These are phyloP conservation scores for Gadus macrocephalus DNA, from an alignment of 2,113 vertebrate genomes.

Conservation along the genomic window DNA sequence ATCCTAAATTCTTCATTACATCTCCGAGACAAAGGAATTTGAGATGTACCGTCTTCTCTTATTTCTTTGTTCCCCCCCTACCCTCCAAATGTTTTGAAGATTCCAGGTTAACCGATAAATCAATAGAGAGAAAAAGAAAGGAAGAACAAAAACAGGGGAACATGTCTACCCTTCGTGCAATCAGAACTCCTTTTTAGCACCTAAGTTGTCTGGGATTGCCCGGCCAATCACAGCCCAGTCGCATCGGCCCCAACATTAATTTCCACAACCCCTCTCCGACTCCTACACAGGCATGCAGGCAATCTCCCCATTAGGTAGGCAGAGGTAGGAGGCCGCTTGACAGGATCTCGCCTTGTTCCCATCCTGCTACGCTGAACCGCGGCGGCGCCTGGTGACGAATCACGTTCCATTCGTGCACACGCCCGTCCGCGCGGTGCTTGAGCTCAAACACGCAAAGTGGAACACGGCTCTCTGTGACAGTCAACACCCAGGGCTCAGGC, in stretches of 20 bases:
- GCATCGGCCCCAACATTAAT: slow-evolving; percentile 49
- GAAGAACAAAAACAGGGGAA: slow-evolving; percentile 31
- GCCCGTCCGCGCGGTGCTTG: slow-evolving; percentile 22
- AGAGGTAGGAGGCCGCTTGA: slow-evolving; percentile 71
- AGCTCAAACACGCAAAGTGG: slow-evolving; percentile 64
- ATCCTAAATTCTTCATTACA: slow-evolving; percentile 75
- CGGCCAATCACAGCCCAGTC: slow-evolving; percentile 48
- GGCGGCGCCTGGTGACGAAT: slow-evolving; percentile 64
- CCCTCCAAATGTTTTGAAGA: slow-evolving; percentile 49
- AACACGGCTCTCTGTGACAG: slow-evolving; percentile 46
- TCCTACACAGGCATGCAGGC: slow-evolving; percentile 77
- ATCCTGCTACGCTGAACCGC: slow-evolving; percentile 50
- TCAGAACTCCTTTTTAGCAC: slow-evolving; percentile 61
- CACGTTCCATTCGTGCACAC: slow-evolving; percentile 65
- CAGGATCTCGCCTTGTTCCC: slow-evolving; percentile 67
- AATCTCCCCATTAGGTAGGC: slow-evolving; percentile 78
- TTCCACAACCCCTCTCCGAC: slow-evolving; percentile 73
- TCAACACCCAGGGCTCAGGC: slow-evolving; percentile 49
- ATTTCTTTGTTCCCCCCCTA: slow-evolving; percentile 20
- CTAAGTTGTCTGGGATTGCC: slow-evolving; percentile 43
- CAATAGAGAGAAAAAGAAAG: slow-evolving; percentile 49
- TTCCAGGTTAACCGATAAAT: slow-evolving; percentile 49
- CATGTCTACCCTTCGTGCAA: slow-evolving; percentile 58
- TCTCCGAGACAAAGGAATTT: slow-evolving; percentile 54
- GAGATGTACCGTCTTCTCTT: slow-evolving; percentile 4